Conservation (phyloP, 2,888 invertebrate genomes). For the Hermaeophaga mercurialis region DNA sequence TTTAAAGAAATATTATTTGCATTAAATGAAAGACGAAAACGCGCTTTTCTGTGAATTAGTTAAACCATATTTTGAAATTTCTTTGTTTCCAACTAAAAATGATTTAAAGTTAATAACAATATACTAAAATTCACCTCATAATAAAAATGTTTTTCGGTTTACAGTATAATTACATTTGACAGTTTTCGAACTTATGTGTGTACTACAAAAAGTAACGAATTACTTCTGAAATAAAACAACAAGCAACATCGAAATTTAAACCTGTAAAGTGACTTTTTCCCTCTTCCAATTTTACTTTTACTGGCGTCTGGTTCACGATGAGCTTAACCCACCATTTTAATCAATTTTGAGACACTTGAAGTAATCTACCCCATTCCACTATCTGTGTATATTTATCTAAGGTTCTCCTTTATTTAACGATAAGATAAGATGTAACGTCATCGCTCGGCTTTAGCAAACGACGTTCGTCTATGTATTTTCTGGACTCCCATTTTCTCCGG, state of each 20-base stretch:
- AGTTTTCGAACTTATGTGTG: too few species aligned
- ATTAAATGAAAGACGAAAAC: too few species aligned
- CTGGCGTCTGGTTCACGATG: slow-evolving; percentile 34
- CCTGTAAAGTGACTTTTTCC: background rate
- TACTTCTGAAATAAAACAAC: too few species aligned
- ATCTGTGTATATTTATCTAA: slow-evolving; percentile 57
- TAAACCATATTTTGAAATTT: too few species aligned
- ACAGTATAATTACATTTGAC: too few species aligned
- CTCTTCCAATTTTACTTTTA: background rate
- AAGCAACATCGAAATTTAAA: background rate
- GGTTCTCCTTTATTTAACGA: slow-evolving; percentile 55
- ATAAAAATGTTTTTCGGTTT: too few species aligned
- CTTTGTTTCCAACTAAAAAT: too few species aligned
- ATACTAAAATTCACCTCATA: too few species aligned
- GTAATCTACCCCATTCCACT: slow-evolving; percentile 52
- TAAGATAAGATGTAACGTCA: slow-evolving; percentile 51
- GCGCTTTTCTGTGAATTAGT: too few species aligned
- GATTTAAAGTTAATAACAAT: too few species aligned
- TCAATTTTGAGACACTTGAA: slow-evolving; percentile 57
- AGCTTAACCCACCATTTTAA: slow-evolving; percentile 57
- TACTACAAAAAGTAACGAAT: too few species aligned
- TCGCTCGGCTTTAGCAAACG: slow-evolving; percentile 48
- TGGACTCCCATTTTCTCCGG: slow-evolving; percentile 45
- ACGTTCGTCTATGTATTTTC: slow-evolving; percentile 47
- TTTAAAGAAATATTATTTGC: too few species aligned